Base-by-base conservation (phyloP, 2,797 vertebrate species). In the Cuculus canorus region DNA sequence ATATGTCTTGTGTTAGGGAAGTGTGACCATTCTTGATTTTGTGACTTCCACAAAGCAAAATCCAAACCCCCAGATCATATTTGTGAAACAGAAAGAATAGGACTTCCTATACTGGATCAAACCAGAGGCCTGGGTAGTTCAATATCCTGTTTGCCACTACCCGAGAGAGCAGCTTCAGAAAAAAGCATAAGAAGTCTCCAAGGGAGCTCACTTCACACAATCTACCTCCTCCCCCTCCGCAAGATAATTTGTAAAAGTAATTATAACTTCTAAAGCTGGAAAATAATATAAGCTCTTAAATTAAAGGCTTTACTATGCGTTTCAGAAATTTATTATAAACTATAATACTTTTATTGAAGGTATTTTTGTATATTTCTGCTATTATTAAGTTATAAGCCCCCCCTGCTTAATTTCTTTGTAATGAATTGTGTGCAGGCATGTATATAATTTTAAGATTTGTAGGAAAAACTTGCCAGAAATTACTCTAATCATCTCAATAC, bases 1-100 rank as follows among this genome's bases (percentile, higher is more conserved):
- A 94, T 94, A 86, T 95, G 94, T 87, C 86, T 96, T 96, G 66
- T 3, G 37, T 96, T 96, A 96, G n/a, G 41, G 53, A 96, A 93
- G 90, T 96, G 82, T 95, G 94, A 94, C 91, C 52, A 64, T 92
- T 91, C 85, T 72, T 28, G 54, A 88, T 92, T 93, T 79, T 91
- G 87, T 66, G 72, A 96, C 75, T 94, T 91, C 69, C 71, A 86
- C 37, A 82, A 79, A 83, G 79, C 41, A 65, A 92, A 91, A 88
- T 89, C 48, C 28, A 83, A 90, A 69, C 35, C 35, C 30, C 28
- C 14, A 86, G 84, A 90, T 76, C 54, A 41, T 88, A n/a, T 86
- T 93, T 70, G 70, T 41, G 43, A 96, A 92, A 73, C 5, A 13
- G 82, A 88, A 86, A 90, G 82, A 94, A 90, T 50, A 90, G 64